Evolutionary conservation across 1,140 invertebrate species (phyloP), one percentile per base, ranked within the genome.

Genomic region (Hylaeus anthracinus): DNA sequence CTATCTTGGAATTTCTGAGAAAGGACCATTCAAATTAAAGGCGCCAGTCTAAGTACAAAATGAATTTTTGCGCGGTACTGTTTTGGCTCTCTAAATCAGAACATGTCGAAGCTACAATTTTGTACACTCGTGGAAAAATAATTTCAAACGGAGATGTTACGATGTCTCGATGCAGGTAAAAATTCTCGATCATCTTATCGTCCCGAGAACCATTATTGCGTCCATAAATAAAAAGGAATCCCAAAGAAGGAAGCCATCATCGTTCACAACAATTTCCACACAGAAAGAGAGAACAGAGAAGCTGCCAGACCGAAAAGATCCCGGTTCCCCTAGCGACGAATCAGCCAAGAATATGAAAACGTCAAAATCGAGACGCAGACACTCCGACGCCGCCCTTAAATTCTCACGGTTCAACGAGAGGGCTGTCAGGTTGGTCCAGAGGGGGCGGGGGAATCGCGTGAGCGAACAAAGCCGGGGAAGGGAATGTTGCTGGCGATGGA

Each of bases 311-410:
- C 14, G 14, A 9, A 51, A 63, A n/a, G 14, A 5, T 26, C 12
- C 48, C 26, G 43, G n/a, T 9, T 39, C 5, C 48, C 26, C 60
- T n/a, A 51, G 5, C 6, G 6, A 60, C 12, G 43, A 73, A 63
- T 63, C 58, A 6, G 55, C 39, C 15, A 10, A 14, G 43, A 45
- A 61, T 39, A 63, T 45, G 43, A 58, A 48, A 15, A 51, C 12
- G 8, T n/a, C 8, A 39, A 45, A 45, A 65, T 45, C 64, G 43
- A 48, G 64, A 9, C n/a, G 43, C 15, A 15, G 51, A 67, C n/a
- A 26, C 14, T 14, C 8, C 15, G n/a, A 3, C 39, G n/a, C 41
- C 37, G 56, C 56, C 79, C 79, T 81, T 81, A 81, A 81, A 81
- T 81, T 77, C 74, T 81, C 60, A 70, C 66, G 66, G 64, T 64